Percentiles rank a stretch among this genome's conserved stretches.
Conservation (phyloP, 1,140 invertebrate genomes). For the Lepidurus couesii region DNA sequence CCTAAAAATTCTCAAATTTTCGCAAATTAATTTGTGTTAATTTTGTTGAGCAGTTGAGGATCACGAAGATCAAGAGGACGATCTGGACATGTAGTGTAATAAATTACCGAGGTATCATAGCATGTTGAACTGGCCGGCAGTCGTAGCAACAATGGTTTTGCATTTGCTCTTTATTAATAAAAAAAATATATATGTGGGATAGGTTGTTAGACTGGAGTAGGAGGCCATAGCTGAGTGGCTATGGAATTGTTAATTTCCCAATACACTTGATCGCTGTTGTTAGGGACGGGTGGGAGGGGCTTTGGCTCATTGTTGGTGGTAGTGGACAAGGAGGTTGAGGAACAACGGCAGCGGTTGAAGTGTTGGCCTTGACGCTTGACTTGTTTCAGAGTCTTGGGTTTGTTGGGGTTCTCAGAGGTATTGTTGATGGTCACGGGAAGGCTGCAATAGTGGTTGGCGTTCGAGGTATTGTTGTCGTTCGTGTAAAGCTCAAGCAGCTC, state of each 20-base stretch:
- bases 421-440: not conserved
- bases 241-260: constrained; percentile 31
- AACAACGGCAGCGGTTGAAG: not conserved
- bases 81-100: too few relatives aligned
- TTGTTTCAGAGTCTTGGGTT: constrained; percentile 25
- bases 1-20: not conserved
- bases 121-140: too few relatives aligned
- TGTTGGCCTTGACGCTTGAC: constrained; percentile 30
- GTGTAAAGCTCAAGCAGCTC: constrained; percentile 33
- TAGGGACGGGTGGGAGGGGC: not conserved
- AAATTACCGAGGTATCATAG: too few relatives aligned
- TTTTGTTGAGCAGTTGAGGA: too few relatives aligned
- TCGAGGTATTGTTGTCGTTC: not conserved
- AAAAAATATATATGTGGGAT: not conserved
- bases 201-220: constrained; percentile 30
- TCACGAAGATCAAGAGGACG: too few relatives aligned
- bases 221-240: constrained; percentile 27
- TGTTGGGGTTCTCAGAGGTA: not conserved
- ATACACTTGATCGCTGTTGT: constrained; percentile 27
- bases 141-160: too few relatives aligned
- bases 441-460: constrained; percentile 24
- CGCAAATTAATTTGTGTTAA: not conserved
- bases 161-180: not conserved
- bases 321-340: not conserved
- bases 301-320: constrained; percentile 10